phyloP scores from a whole-genome alignment of 2,797 vertebrate genomes.

The Acanthopagrus latus region DNA sequence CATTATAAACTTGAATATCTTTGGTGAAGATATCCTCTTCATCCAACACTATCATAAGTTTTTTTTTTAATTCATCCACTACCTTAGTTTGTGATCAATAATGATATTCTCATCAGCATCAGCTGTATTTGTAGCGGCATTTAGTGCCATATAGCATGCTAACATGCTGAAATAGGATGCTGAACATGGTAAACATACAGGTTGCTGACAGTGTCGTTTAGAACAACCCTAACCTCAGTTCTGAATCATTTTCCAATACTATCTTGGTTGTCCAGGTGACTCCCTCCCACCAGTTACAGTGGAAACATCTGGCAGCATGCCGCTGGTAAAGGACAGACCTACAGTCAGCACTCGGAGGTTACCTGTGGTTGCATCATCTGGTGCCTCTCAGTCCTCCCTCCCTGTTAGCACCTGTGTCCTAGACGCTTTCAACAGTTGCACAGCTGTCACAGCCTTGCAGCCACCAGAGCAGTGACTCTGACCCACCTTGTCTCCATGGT shows the following conservation, averaged over 20 bases:
- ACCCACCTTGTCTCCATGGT: background rate
- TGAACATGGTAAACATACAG: background rate
- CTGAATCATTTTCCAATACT: background rate
- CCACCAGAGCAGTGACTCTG: background rate
- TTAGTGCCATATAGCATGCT: background rate
- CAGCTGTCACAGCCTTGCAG: slow-evolving; percentile 39
- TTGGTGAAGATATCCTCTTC: background rate
- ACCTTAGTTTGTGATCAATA: background rate
- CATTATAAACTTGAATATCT: background rate
- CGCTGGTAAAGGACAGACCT: slow-evolving; percentile 16
- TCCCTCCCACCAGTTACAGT: background rate
- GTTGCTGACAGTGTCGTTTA: background rate
- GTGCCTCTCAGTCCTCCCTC: slow-evolving; percentile 22
- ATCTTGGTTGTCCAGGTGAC: background rate
- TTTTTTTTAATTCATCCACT: background rate
- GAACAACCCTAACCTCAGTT: background rate
- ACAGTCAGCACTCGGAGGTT: slow-evolving; percentile 36
- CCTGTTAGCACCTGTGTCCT: slow-evolving; percentile 50
- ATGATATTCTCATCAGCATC: background rate
- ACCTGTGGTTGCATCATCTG: slow-evolving; percentile 61
- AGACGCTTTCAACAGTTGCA: slow-evolving; percentile 53
- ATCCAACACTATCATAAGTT: background rate
- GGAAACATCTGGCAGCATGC: slow-evolving; percentile 16
- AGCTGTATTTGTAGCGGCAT: background rate
- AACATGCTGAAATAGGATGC: background rate